phyloP scores from a whole-genome alignment of 1,140 invertebrate species.

The Drosophila subobscura region DNA sequence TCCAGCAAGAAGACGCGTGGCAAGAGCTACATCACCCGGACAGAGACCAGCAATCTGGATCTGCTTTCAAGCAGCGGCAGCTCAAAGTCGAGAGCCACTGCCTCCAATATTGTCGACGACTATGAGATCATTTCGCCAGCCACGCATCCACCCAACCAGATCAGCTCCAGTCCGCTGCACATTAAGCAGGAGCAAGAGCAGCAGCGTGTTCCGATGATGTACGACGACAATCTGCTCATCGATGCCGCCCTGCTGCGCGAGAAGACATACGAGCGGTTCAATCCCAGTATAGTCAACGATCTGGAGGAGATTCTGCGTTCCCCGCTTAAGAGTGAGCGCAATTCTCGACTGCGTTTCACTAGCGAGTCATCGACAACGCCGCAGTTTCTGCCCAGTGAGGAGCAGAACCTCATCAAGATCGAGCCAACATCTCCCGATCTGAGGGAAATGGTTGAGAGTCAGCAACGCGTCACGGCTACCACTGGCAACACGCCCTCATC shows the following conservation, averaged over 20 bases:
- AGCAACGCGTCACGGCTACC: constrained; percentile 41
- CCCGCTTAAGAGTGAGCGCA: constrained; percentile 71
- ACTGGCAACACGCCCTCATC: constrained; percentile 36
- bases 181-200: constrained; percentile 78
- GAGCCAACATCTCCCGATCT: constrained; percentile 77
- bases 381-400: constrained; percentile 69
- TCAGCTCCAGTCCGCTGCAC: constrained; percentile 77
- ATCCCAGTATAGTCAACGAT: constrained; percentile 79
- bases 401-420: constrained; percentile 77
- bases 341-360: constrained; percentile 64
- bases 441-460: constrained; percentile 69
- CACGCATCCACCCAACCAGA: constrained; percentile 76
- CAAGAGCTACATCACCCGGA: constrained; percentile 78
- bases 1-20: constrained; percentile 85
- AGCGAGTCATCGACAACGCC: constrained; percentile 75
- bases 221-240: constrained; percentile 71
- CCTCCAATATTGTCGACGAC: constrained; percentile 70
- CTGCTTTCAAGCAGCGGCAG: constrained; percentile 30
- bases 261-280: constrained; percentile 73
- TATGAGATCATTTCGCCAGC: constrained; percentile 81
- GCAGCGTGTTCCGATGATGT: constrained; percentile 61
- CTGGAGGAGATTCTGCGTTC: constrained; percentile 82
- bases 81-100: constrained; percentile 34
- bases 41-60: constrained; percentile 81
- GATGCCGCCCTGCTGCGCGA: constrained; percentile 63